Conservation (phyloP, 1,140 invertebrate genomes). For the Lamellibrachia luymesi region DNA sequence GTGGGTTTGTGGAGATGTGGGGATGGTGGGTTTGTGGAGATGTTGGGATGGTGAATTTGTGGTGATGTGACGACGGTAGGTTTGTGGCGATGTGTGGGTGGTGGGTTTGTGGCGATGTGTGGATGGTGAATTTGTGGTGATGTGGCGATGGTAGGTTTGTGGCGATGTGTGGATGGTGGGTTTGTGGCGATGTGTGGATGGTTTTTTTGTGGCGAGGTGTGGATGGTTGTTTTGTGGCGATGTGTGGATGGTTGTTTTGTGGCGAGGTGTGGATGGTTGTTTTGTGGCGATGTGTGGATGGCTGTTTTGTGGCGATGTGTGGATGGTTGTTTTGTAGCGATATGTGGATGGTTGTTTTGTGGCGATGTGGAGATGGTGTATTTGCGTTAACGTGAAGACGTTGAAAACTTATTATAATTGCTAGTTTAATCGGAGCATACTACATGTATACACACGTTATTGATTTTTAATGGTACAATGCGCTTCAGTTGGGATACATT, state of each 20-base stretch:
- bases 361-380: neutral
- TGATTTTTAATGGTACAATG: too few relatives aligned
- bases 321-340: neutral
- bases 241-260: neutral
- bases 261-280: neutral
- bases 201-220: too few relatives aligned
- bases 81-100: neutral
- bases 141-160: neutral
- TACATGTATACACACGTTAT: neutral
- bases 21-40: neutral
- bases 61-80: neutral
- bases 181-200: neutral
- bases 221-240: too few relatives aligned
- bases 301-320: neutral
- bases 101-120: neutral
- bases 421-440: neutral
- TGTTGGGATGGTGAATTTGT: neutral
- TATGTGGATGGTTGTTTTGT: neutral
- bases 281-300: neutral
- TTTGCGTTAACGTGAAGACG: too few relatives aligned
- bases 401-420: neutral
- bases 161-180: neutral
- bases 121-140: neutral
- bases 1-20: too few relatives aligned
- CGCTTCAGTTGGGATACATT: too few relatives aligned